Evolutionary conservation across 2,113 vertebrate species (phyloP).

Genomic region (Phycodurus eques): DNA sequence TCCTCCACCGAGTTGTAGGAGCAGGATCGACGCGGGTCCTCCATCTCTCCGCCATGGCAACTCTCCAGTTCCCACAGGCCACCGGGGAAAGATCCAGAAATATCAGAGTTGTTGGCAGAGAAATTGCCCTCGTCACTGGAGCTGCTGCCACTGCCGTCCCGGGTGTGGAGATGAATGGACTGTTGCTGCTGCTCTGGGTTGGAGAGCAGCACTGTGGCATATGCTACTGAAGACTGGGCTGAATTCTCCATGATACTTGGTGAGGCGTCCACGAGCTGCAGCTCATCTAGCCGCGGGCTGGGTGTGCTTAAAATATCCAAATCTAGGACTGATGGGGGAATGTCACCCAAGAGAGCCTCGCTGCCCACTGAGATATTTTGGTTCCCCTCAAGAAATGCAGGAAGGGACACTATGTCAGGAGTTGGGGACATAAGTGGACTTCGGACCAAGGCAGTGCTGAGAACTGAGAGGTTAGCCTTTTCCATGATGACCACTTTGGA

Average conservation of each 20-base stretch:
- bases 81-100: conserved; percentile 62
- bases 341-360: conserved; percentile 12
- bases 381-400: not conserved
- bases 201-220: conserved; percentile 71
- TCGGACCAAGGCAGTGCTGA: conserved; percentile 34
- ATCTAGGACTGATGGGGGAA: conserved; percentile 36
- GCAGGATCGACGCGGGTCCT: conserved; percentile 62
- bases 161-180: conserved; percentile 37
- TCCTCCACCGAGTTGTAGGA: conserved; percentile 79
- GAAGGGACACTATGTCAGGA: not conserved
- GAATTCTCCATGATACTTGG: conserved; percentile 39
- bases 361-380: conserved; percentile 35
- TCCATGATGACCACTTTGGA: conserved; percentile 81
- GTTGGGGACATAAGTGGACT: conserved; percentile 17
- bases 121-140: conserved; percentile 71
- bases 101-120: conserved; percentile 58
- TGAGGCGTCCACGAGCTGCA: not conserved
- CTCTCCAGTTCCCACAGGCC: conserved; percentile 76
- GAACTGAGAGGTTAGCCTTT: conserved; percentile 46
- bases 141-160: conserved; percentile 52
- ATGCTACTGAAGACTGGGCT: conserved; percentile 74
- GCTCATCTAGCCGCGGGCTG: not conserved
- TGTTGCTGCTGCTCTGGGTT: conserved; percentile 35
- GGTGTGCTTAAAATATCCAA: conserved; percentile 29
- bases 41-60: conserved; percentile 40